Evolutionary conservation across 2,797 vertebrate species (phyloP).

Genomic region (Tarsius wallacei): DNA sequence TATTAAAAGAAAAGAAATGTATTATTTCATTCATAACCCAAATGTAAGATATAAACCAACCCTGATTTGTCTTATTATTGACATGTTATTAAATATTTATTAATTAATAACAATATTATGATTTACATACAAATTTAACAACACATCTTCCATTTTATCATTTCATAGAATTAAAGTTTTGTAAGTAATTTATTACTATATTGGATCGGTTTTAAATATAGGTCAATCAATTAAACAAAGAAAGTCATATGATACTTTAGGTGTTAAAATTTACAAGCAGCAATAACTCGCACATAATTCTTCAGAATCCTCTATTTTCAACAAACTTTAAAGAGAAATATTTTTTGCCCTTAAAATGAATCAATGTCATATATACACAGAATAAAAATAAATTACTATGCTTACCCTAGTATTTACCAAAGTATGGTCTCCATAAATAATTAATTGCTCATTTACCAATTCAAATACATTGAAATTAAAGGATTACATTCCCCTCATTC

Average conservation of each 20-base stretch:
- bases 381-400: conserved; percentile 52
- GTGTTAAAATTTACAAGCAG: conserved; percentile 61
- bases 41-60: background rate
- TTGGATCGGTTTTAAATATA: conserved; percentile 60
- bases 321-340: conserved; percentile 54
- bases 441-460: conserved; percentile 55
- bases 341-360: conserved; percentile 52
- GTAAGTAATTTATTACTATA: conserved; percentile 17
- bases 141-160: conserved; percentile 1
- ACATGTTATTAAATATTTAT: background rate
- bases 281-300: background rate
- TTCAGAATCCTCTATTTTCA: conserved; percentile 15
- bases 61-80: background rate
- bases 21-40: conserved; percentile 35
- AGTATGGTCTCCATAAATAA: conserved; percentile 47
- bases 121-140: conserved; percentile 15
- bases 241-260: conserved; percentile 35
- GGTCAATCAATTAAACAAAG: conserved; percentile 43
- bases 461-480: conserved; percentile 56
- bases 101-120: background rate
- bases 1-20: conserved; percentile 82
- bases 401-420: background rate
- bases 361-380: conserved; percentile 2
- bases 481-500: background rate
- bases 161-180: conserved; percentile 59